Percentiles rank a stretch among this genome's conserved stretches.
Evolutionary conservation across 92 coral and sea anemone species (phyloP).

Genomic region (Muricea muricata): DNA sequence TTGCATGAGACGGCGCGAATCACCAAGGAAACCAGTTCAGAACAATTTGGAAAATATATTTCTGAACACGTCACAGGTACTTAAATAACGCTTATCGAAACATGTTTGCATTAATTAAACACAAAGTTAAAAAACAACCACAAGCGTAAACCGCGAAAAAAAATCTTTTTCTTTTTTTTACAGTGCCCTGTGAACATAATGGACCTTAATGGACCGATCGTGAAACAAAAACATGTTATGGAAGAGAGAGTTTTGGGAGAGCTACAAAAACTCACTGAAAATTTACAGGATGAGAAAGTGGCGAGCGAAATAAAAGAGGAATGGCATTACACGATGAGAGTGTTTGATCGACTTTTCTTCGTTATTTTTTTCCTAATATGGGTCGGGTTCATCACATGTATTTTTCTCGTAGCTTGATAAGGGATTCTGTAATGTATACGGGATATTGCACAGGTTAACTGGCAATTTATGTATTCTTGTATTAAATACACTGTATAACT

Average conservation of each 20-base stretch:
- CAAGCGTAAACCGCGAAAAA: too few species aligned
- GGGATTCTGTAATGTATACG: too few species aligned
- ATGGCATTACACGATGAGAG: constrained; percentile 80
- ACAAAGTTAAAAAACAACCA: too few species aligned
- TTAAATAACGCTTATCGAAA: neutral
- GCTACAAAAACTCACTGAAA: neutral
- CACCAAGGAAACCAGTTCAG: constrained; percentile 56
- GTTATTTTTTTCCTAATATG: constrained; percentile 72
- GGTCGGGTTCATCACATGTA: constrained; percentile 53
- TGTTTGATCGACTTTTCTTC: constrained; percentile 84
- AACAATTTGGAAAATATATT: neutral
- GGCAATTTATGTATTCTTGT: too few species aligned
- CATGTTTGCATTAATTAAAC: too few species aligned
- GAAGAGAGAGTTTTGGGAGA: neutral
- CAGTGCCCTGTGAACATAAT: too few species aligned
- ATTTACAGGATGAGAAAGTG: neutral
- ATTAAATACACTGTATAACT: too few species aligned
- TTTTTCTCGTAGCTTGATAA: constrained; percentile 36
- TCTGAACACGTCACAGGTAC: neutral
- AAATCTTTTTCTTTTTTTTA: too few species aligned
- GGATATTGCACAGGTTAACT: too few species aligned
- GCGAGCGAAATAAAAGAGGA: constrained; percentile 52
- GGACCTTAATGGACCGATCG: neutral
- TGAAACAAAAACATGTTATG: too few species aligned
- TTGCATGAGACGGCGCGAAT: constrained; percentile 60